A percentile compares a stretch with the other conserved stretches of the same genome.
These are phyloP conservation scores for Sogatella furcifera DNA, from an alignment of 1,140 invertebrate genomes.

Conservation along the genomic window DNA sequence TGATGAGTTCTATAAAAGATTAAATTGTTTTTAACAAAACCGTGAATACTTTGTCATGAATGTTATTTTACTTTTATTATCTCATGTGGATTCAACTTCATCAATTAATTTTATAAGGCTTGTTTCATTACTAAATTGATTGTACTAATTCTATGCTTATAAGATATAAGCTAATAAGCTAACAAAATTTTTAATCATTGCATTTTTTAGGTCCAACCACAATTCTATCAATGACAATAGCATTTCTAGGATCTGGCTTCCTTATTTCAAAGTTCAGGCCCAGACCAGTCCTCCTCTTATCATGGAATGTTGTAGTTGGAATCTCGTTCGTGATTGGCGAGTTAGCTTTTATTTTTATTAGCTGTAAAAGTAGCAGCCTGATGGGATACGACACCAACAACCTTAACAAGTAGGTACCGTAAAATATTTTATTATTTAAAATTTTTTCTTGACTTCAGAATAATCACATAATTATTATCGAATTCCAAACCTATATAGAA, in stretches of 20 bases:
- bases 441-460: too few relatives aligned
- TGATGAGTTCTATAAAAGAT: too few relatives aligned
- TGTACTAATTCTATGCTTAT: too few relatives aligned
- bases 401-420: conserved; percentile 29
- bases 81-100: too few relatives aligned
- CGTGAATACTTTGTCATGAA: too few relatives aligned
- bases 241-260: conserved; percentile 48
- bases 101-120: too few relatives aligned
- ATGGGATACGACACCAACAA: conserved; percentile 31
- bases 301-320: conserved; percentile 53
- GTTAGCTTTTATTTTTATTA: conserved; percentile 43
- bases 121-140: too few relatives aligned
- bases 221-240: conserved; percentile 45
- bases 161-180: not conserved
- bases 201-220: conserved; percentile 41
- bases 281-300: conserved; percentile 41
- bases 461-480: too few relatives aligned
- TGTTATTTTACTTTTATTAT: too few relatives aligned
- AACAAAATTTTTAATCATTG: conserved; percentile 1
- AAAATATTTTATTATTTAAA: too few relatives aligned
- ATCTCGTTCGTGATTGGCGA: conserved; percentile 39
- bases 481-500: too few relatives aligned
- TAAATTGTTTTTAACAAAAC: too few relatives aligned
- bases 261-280: conserved; percentile 51
- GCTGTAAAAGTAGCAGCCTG: conserved; percentile 37